These are phyloP conservation scores for Pristionchus fissidentatus DNA, from an alignment of 2,888 invertebrate genomes.

Conservation along the genomic window DNA sequence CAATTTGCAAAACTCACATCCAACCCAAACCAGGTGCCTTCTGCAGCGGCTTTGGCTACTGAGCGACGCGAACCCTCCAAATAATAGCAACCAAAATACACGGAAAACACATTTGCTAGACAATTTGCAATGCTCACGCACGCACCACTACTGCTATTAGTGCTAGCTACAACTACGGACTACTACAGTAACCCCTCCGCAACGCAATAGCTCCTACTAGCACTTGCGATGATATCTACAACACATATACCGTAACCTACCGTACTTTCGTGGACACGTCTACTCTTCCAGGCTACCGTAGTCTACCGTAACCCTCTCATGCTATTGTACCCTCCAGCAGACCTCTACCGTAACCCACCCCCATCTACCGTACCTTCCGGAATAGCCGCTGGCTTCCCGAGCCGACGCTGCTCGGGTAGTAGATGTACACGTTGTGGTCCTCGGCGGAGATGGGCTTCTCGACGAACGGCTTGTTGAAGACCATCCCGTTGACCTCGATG, in stretches of 20 bases:
- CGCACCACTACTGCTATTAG: neutral
- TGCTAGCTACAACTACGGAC: neutral
- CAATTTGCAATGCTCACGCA: neutral
- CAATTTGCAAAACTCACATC: slow-evolving; percentile 37
- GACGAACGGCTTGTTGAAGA: slow-evolving; percentile 76
- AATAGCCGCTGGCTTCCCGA: slow-evolving; percentile 97
- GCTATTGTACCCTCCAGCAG: neutral
- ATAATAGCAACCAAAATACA: neutral
- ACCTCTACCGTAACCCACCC: neutral
- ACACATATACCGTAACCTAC: no score
- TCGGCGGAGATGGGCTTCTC: slow-evolving; percentile 99
- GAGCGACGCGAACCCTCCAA: slow-evolving; percentile 46
- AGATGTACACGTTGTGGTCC: slow-evolving; percentile 99
- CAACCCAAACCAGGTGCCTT: slow-evolving; percentile 38
- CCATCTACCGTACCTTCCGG: slow-evolving; percentile 83
- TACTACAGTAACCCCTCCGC: neutral
- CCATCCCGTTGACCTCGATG: slow-evolving; percentile 74
- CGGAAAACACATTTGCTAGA: no score
- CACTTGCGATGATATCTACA: no score
- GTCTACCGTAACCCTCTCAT: slow-evolving; percentile 85
- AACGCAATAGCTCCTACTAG: no score
- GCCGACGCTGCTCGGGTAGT: slow-evolving; percentile 96
- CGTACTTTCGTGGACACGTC: neutral
- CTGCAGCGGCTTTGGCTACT: slow-evolving; percentile 6
- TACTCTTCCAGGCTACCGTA: neutral